Base-by-base conservation (phyloP, 2,797 vertebrate genomes). In the Gallinago stenura region DNA sequence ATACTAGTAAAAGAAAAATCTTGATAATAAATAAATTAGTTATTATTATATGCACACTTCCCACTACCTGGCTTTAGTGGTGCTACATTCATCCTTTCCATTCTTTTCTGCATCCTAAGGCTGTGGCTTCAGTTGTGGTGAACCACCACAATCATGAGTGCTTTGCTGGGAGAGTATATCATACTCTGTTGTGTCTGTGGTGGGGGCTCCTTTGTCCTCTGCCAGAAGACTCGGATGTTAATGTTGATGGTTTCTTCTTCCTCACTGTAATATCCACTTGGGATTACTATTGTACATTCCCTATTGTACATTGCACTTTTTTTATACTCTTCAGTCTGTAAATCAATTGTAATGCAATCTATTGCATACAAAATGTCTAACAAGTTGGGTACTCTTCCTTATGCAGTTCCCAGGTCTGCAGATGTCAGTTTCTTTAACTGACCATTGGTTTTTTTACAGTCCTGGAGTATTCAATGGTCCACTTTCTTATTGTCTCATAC, bases 281-380 rank as follows among this genome's bases (percentile, higher is more conserved):
- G 9, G 20, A 60, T 18, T 69, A 4, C 37, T 56, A 11, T 33
- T 53, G 14, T 5, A 4, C 21, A 7, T 48, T 91, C 25, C 3
- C 3, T 75, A 1, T 39, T 0, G 0, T 60, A 25, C 7, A 7
- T 54, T 79, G 25, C 20, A 43, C 10, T 6, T 62, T 81, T 8
- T 12, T 68, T 89, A 85, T 37, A 33, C 35, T 61, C 15, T 54
- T 72, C 53, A 21, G 4, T 82, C 43, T 66, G 17, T 31, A 87
- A 84, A 84, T 84, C 45, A 22, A 37, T 71, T 53, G 4, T 11
- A 72, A 8, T n/a, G 3, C 35, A 75, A 71, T 81, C 45, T 61
- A 2, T 79, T 71, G 15, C 19, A 17, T 50, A 25, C 3, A 13
- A 37, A 57, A 4, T 16, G 2, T 61, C 37, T 46, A 35, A 43